These are phyloP conservation scores for Drosophila maculinotata DNA, from an alignment of 2,888 invertebrate genomes.

Conservation along the genomic window DNA sequence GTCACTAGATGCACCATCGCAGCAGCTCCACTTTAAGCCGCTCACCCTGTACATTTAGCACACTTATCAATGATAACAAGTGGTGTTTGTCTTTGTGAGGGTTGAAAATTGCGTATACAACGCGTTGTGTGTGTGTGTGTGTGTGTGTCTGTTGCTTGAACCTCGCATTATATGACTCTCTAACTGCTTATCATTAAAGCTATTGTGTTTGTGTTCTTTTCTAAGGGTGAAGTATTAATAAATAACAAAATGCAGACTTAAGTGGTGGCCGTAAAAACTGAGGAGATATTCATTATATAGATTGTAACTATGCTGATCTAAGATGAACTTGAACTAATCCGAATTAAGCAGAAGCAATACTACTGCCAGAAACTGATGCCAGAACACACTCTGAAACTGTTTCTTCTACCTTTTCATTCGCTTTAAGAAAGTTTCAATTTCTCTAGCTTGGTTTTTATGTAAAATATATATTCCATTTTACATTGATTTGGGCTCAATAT, in stretches of 20 bases:
- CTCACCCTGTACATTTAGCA: constrained; percentile 65
- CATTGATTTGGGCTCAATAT: too few relatives aligned
- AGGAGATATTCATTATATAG: background rate
- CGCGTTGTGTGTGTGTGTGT: constrained; percentile 5
- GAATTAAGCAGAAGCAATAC: background rate
- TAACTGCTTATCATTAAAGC: constrained; percentile 49
- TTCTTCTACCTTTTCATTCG: too few relatives aligned
- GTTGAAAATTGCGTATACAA: constrained; percentile 74
- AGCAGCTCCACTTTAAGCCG: background rate
- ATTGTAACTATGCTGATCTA: background rate
- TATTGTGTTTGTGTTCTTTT: constrained; percentile 21
- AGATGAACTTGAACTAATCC: background rate
- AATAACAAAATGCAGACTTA: background rate
- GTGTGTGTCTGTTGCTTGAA: constrained; percentile 27
- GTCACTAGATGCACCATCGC: constrained; percentile 1
- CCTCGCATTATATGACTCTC: constrained; percentile 15
- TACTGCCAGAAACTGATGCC: too few relatives aligned
- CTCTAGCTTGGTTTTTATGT: too few relatives aligned
- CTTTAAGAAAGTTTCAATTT: too few relatives aligned
- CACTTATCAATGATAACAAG: constrained; percentile 76
- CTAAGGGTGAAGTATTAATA: background rate
- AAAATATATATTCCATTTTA: too few relatives aligned
- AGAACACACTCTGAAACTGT: too few relatives aligned
- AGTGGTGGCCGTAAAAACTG: constrained; percentile 1
- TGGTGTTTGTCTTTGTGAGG: constrained; percentile 53